A percentile compares a stretch with the other conserved stretches of the same genome.
phyloP scores from a whole-genome alignment of 1,140 invertebrate species.

The Aplysia californica region DNA sequence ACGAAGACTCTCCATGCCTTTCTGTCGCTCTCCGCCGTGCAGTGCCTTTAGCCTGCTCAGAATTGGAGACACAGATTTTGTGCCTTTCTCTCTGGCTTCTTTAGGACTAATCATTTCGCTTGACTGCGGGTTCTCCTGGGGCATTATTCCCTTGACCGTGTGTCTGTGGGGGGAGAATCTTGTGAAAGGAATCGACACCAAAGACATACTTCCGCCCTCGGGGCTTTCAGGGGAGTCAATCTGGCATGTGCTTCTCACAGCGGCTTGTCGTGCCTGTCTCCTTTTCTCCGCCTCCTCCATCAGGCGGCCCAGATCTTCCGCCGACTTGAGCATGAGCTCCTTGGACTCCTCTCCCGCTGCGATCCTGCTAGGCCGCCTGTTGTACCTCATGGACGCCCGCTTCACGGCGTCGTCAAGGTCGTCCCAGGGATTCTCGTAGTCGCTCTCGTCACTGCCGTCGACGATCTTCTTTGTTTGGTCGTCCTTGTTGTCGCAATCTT shows the following conservation, averaged over 20 bases:
- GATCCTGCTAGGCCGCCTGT: conserved; percentile 9
- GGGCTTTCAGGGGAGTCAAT: background rate
- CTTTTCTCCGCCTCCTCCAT: conserved; percentile 24
- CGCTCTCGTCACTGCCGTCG: conserved; percentile 23
- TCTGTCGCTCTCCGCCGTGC: no score
- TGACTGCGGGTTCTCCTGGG: no score
- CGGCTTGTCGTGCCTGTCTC: background rate
- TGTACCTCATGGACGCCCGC: conserved; percentile 19
- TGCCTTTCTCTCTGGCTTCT: no score
- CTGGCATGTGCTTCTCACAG: background rate
- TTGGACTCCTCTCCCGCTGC: background rate
- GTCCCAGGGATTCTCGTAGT: conserved; percentile 30
- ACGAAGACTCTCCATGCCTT: no score
- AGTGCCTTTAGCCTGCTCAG: no score
- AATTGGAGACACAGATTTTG: no score
- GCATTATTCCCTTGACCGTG: conserved; percentile 21
- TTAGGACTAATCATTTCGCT: no score
- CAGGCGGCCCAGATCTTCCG: conserved; percentile 18
- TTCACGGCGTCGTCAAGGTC: conserved; percentile 17
- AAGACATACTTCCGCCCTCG: background rate
- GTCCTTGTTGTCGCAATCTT: no score
- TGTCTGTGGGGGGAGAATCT: conserved; percentile 19
- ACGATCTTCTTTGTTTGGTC: no score
- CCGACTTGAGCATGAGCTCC: conserved; percentile 14
- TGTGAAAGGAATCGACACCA: conserved; percentile 9